Conservation (phyloP, 92 coral and sea anemone genomes). For the Epizoanthus rinbou region DNA sequence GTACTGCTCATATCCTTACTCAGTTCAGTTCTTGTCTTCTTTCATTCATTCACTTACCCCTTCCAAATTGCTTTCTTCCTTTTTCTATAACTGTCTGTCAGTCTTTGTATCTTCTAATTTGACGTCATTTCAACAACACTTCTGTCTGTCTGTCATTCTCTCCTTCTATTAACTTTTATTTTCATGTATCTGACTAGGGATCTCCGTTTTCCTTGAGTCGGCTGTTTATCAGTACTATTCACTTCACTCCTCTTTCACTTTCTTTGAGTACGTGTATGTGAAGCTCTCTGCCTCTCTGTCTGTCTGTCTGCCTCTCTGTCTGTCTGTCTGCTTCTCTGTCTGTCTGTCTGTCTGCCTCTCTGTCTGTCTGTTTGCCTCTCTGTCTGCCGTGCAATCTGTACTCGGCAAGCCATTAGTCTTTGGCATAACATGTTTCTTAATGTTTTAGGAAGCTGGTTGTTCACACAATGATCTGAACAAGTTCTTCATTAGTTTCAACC, state of each 20-base stretch:
- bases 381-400: background rate
- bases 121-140: background rate
- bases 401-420: no score
- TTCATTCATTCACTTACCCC: background rate
- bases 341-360: no score
- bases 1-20: background rate
- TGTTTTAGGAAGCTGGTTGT: conserved; percentile 87
- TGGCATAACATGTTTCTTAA: background rate
- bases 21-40: background rate
- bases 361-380: no score
- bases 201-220: background rate
- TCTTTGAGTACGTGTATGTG: no score
- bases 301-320: no score
- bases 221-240: background rate
- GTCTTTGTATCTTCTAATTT: no score
- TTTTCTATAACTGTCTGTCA: background rate
- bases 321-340: no score
- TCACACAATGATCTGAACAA: conserved; percentile 69
- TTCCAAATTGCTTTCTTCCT: background rate
- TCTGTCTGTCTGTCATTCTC: background rate
- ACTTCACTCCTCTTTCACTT: background rate
- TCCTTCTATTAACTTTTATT: background rate
- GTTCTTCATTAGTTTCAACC: conserved; percentile 90
- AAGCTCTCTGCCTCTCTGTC: no score
- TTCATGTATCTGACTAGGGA: background rate